Percentiles rank a stretch among this genome's conserved stretches.
phyloP scores from a whole-genome alignment of 2,888 invertebrate genomes.

The Troilus luridus region DNA sequence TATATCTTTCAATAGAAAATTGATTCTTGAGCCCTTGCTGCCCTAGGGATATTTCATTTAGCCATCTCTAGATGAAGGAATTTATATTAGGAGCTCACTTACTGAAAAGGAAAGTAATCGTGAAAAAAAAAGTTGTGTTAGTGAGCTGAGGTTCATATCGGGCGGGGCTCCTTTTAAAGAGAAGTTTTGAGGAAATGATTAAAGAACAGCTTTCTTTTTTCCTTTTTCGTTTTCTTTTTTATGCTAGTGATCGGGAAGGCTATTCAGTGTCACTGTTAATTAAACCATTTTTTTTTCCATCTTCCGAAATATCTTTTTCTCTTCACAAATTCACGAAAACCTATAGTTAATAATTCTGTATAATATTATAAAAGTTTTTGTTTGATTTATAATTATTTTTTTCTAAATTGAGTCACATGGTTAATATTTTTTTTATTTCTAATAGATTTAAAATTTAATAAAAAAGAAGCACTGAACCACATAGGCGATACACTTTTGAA shows the following conservation, averaged over 20 bases:
- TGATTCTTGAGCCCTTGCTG: not conserved
- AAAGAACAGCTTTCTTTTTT: slow-evolving; percentile 24
- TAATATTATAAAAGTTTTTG: not conserved
- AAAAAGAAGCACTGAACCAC: no score
- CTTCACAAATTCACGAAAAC: not conserved
- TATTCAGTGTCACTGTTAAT: slow-evolving; percentile 35
- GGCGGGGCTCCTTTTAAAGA: not conserved
- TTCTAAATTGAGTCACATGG: not conserved
- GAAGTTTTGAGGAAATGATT: slow-evolving; percentile 46
- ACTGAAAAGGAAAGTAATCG: slow-evolving; percentile 20
- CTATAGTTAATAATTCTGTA: not conserved
- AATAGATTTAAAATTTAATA: no score
- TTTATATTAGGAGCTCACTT: slow-evolving; percentile 17
- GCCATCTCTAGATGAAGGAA: slow-evolving; percentile 16
- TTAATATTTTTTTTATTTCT: no score
- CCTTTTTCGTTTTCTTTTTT: not conserved
- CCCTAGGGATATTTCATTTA: not conserved
- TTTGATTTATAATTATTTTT: not conserved
- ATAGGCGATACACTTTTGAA: no score
- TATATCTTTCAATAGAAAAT: not conserved
- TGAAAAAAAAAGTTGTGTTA: slow-evolving; percentile 21
- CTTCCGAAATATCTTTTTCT: not conserved
- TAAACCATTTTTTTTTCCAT: slow-evolving; percentile 42
- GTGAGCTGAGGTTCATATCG: slow-evolving; percentile 1
- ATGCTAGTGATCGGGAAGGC: slow-evolving; percentile 12